A percentile compares a stretch with the other conserved stretches of the same genome.
Conservation (phyloP, 2,113 vertebrate species). For the Engystomops pustulosus region DNA sequence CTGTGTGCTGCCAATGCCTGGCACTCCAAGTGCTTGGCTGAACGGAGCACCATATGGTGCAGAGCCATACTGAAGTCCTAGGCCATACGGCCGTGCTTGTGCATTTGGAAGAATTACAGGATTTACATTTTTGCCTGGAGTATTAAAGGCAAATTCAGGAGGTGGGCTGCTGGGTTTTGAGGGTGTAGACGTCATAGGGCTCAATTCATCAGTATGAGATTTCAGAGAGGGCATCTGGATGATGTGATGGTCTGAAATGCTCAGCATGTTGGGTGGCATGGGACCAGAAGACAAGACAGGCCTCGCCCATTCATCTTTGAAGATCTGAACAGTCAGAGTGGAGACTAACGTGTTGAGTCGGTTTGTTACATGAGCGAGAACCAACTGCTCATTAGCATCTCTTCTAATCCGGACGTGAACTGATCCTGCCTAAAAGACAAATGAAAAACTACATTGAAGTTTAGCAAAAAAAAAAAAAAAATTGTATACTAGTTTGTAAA, state of each 20-base stretch:
- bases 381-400: constrained; percentile 97
- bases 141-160: constrained; percentile 93
- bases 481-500: background rate
- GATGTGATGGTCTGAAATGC: constrained; percentile 79
- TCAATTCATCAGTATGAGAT: constrained; percentile 68
- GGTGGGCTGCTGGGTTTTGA: constrained; percentile 87
- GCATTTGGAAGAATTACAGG: constrained; percentile 81
- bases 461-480: background rate
- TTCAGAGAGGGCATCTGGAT: constrained; percentile 75
- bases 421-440: constrained; percentile 91
- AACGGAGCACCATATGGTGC: constrained; percentile 75
- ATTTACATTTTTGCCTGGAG: constrained; percentile 84
- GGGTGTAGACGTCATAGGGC: constrained; percentile 89
- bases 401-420: constrained; percentile 94
- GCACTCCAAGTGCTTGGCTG: constrained; percentile 75
- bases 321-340: constrained; percentile 93
- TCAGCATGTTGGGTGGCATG: constrained; percentile 75
- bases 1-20: constrained; percentile 73
- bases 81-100: constrained; percentile 80
- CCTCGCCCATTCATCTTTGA: constrained; percentile 95
- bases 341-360: constrained; percentile 88
- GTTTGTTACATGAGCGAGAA: constrained; percentile 95
- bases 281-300: constrained; percentile 82
- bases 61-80: constrained; percentile 79
- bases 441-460: too few relatives aligned